Conservation (phyloP, 2,888 invertebrate genomes). For the Drosophila nigricruria region DNA sequence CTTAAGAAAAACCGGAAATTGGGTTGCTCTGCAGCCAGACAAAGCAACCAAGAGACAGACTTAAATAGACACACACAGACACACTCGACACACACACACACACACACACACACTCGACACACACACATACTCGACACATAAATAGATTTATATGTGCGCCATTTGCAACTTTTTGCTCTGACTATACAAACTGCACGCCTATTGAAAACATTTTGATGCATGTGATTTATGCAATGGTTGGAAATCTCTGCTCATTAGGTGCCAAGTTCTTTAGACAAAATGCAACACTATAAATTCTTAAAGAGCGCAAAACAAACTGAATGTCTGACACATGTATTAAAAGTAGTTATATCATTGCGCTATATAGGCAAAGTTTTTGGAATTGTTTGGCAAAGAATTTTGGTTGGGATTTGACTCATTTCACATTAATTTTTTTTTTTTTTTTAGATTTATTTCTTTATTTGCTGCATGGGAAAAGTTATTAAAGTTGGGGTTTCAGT, state of each 20-base stretch:
- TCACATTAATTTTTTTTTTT: neutral
- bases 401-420: neutral
- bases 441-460: neutral
- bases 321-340: neutral
- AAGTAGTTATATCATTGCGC: neutral
- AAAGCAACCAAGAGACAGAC: constrained; percentile 53
- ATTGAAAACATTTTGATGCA: constrained; percentile 77
- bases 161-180: constrained; percentile 60
- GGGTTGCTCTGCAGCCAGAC: constrained; percentile 74
- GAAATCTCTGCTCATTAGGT: constrained; percentile 75
- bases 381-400: neutral
- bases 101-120: constrained; percentile 25
- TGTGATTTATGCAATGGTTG: constrained; percentile 72
- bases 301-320: constrained; percentile 27
- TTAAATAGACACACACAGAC: constrained; percentile 48
- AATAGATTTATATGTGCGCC: constrained; percentile 67
- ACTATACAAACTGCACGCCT: constrained; percentile 49
- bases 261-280: constrained; percentile 43
- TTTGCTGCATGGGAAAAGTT: neutral
- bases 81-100: constrained; percentile 31
- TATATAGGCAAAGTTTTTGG: neutral
- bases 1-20: constrained; percentile 82
- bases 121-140: constrained; percentile 30
- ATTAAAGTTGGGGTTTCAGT: neutral
- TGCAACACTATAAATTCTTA: constrained; percentile 50